Evolutionary conservation across 2,888 invertebrate species (phyloP), one percentile per base, ranked within the genome.

Genomic region (Diachrysia chrysitis): DNA sequence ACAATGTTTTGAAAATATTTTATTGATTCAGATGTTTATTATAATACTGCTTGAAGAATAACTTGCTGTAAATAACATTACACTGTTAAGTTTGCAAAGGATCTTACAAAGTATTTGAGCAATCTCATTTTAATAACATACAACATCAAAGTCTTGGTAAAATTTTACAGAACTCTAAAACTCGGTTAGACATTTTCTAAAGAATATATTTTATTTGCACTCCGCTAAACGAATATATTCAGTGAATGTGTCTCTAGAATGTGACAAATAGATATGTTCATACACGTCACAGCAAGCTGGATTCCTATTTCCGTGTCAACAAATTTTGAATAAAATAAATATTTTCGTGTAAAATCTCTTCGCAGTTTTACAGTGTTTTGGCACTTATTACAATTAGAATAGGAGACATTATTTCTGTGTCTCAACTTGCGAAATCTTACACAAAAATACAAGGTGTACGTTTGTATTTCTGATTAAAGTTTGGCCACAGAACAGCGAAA

Each of bases 311-410:
- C 25, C 32, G 58, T 51, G 51, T 19, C 53, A 61, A 35, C 42
- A 32, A 25, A 51, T 70, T 60, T 70, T 70, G 32, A 56, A 70
- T n/a, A 48, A 71, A 71, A 54, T 25, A 54, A 42, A 76, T 53
- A 54, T 63, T 57, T 70, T 21, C 21, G 57, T 63, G 23, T 53
- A 6, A 17, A 35, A 35, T 63, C 59, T 35, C 19, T 35, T 35
- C 14, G 17, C 4, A 7, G 17, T 19, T 57, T 17, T 21, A 37
- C 35, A 12, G 14, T 14, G 21, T 35, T 57, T 56, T 35, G 56
- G 19, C 1, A 35, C n/a, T 55, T 32, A 32, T 55, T 55, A 29
- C 32, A 55, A 35, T 21, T 37, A 1, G 35, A 57, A 57, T 14
- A 35, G 16, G 7, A 37, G 21, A 16, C 35, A 19, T 37, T 17